Percentiles rank a stretch among this genome's conserved stretches.
Evolutionary conservation across 1,140 invertebrate species (phyloP).

Genomic region (Pseudachorutes palmiensis): DNA sequence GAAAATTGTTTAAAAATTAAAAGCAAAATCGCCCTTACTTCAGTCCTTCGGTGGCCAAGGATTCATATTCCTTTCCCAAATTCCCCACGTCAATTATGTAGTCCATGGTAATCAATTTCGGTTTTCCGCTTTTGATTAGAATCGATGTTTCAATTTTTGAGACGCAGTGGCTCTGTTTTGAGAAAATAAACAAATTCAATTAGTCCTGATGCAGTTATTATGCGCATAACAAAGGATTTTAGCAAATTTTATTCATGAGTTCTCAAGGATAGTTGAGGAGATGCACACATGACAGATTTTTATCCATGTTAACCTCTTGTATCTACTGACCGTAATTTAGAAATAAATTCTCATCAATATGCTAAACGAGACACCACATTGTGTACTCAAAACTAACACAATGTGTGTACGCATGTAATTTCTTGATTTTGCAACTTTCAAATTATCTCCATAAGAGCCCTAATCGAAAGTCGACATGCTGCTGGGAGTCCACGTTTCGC

Average conservation of each 20-base stretch:
- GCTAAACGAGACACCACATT: background rate
- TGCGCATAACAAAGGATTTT: too few relatives aligned
- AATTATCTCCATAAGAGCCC: background rate
- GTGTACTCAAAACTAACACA: too few relatives aligned
- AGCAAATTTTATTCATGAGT: too few relatives aligned
- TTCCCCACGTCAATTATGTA: conserved; percentile 58
- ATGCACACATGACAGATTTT: background rate
- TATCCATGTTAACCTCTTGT: background rate
- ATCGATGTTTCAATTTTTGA: conserved; percentile 74
- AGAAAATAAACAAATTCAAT: conserved; percentile 20
- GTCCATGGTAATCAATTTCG: conserved; percentile 66
- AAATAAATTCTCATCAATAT: background rate
- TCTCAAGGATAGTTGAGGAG: background rate
- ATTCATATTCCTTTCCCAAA: conserved; percentile 23
- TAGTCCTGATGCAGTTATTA: background rate
- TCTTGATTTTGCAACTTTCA: background rate
- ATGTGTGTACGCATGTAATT: background rate
- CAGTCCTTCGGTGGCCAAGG: background rate
- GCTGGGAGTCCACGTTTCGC: background rate
- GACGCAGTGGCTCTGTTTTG: conserved; percentile 61
- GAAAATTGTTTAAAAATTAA: too few relatives aligned
- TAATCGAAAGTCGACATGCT: background rate
- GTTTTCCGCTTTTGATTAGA: conserved; percentile 61
- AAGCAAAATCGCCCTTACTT: too few relatives aligned
- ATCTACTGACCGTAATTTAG: background rate